Evolutionary conservation across 2,797 vertebrate species (phyloP).

Genomic region (Limosa lapponica): DNA sequence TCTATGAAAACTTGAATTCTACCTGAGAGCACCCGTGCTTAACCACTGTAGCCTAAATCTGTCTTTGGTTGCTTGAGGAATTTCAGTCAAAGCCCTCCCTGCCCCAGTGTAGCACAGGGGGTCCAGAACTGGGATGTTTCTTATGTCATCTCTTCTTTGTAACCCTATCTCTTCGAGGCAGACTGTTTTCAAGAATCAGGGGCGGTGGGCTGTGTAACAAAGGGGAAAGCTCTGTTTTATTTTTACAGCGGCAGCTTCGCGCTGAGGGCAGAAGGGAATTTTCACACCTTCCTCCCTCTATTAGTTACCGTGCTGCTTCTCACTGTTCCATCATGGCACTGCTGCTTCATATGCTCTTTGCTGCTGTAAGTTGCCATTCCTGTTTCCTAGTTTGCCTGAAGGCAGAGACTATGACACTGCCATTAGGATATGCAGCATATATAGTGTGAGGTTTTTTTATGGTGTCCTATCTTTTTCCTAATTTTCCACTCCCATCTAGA

Average conservation of each 20-base stretch:
- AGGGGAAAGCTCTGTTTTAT: neutral
- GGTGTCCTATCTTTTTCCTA: neutral
- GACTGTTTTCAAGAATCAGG: neutral
- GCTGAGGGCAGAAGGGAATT: neutral
- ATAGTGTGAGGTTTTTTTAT: fast-evolving
- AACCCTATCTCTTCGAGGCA: neutral
- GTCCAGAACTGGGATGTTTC: neutral
- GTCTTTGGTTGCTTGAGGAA: neutral
- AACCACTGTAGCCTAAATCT: neutral
- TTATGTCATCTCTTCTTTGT: neutral
- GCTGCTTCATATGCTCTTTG: neutral
- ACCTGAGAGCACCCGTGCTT: neutral
- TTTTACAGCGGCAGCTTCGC: neutral
- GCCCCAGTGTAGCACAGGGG: neutral
- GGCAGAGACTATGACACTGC: neutral
- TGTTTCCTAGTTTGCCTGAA: neutral
- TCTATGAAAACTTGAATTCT: neutral
- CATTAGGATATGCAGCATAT: neutral
- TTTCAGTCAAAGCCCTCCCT: neutral
- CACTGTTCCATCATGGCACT: neutral
- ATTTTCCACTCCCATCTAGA: neutral
- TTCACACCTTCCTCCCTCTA: neutral
- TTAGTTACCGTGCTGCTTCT: neutral
- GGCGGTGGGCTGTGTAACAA: neutral
- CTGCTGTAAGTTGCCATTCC: neutral